A percentile compares a stretch with the other conserved stretches of the same genome.
Evolutionary conservation across 2,888 invertebrate species (phyloP).

Genomic region (Leptopilina syphax): DNA sequence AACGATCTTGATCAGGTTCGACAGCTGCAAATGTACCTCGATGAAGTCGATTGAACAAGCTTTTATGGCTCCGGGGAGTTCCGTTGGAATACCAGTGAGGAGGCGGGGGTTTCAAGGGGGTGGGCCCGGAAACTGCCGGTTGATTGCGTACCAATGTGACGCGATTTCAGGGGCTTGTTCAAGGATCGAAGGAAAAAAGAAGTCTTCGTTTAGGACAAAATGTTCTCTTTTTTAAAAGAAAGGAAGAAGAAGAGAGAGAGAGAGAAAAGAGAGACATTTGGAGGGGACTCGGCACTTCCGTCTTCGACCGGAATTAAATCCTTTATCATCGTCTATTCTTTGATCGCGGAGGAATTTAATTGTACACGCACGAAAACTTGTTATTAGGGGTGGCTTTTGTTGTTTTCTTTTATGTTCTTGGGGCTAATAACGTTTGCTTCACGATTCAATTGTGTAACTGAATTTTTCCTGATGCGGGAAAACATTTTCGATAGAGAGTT

Average conservation of each 20-base stretch:
- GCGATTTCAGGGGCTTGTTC: conserved; percentile 61
- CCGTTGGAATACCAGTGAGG: conserved; percentile 11
- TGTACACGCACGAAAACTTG: too few species aligned
- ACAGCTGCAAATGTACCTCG: conserved; percentile 70
- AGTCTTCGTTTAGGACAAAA: conserved; percentile 26
- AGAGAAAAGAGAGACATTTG: neutral
- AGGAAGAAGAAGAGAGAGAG: neutral
- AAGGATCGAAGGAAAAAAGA: conserved; percentile 33
- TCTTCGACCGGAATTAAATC: conserved; percentile 3
- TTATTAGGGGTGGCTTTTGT: neutral
- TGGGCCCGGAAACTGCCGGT: conserved; percentile 58
- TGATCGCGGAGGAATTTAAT: neutral
- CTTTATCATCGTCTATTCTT: neutral
- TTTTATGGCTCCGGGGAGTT: conserved; percentile 30
- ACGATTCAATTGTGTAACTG: too few species aligned
- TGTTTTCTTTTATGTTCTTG: neutral
- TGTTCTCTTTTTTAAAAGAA: neutral
- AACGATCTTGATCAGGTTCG: conserved; percentile 65
- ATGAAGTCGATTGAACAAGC: conserved; percentile 63
- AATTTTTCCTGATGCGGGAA: too few species aligned
- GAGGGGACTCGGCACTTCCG: neutral
- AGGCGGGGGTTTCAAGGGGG: conserved; percentile 29
- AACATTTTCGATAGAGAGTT: too few species aligned
- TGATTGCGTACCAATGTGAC: conserved; percentile 69
- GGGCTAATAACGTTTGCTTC: too few species aligned